Percentiles rank a stretch among this genome's conserved stretches.
phyloP scores from a whole-genome alignment of 2,888 invertebrate genomes.

The Bellardia pandia region DNA sequence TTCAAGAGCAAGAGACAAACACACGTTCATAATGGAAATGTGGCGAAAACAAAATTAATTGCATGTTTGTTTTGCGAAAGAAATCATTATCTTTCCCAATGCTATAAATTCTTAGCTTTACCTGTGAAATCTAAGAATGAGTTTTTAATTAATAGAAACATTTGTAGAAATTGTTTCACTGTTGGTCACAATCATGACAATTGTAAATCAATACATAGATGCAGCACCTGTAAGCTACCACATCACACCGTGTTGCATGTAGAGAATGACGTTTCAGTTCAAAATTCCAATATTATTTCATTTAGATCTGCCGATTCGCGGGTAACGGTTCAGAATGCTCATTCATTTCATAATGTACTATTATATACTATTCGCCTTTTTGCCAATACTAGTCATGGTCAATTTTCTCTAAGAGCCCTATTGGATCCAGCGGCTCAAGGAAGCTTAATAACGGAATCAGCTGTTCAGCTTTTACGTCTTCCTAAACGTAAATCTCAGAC shows the following conservation, averaged over 20 bases:
- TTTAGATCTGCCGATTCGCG: not conserved
- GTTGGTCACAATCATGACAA: not conserved
- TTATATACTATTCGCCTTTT: not conserved
- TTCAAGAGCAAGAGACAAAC: not conserved
- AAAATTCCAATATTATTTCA: not conserved
- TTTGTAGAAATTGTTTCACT: not conserved
- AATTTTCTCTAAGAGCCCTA: slow-evolving; percentile 44
- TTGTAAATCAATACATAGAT: not conserved
- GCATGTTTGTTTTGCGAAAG: slow-evolving; percentile 37
- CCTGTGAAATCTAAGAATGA: not conserved
- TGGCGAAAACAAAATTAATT: not conserved
- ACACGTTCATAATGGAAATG: slow-evolving; percentile 4
- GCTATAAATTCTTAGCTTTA: slow-evolving; percentile 44
- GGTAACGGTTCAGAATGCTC: not conserved
- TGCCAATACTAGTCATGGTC: slow-evolving; percentile 4
- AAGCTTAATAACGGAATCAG: slow-evolving; percentile 49
- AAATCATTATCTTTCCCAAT: slow-evolving; percentile 30
- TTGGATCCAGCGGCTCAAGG: slow-evolving; percentile 59
- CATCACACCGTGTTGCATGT: not conserved
- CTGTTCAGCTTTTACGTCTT: slow-evolving; percentile 37
- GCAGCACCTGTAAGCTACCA: not conserved
- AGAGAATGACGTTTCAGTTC: not conserved
- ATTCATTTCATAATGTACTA: not conserved
- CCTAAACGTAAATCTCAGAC: slow-evolving; percentile 26
- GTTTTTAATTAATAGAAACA: not conserved